Percentiles rank a stretch among this genome's conserved stretches.
Conservation (phyloP, 2,888 invertebrate genomes). For the Marasmarcha lunaedactyla region DNA sequence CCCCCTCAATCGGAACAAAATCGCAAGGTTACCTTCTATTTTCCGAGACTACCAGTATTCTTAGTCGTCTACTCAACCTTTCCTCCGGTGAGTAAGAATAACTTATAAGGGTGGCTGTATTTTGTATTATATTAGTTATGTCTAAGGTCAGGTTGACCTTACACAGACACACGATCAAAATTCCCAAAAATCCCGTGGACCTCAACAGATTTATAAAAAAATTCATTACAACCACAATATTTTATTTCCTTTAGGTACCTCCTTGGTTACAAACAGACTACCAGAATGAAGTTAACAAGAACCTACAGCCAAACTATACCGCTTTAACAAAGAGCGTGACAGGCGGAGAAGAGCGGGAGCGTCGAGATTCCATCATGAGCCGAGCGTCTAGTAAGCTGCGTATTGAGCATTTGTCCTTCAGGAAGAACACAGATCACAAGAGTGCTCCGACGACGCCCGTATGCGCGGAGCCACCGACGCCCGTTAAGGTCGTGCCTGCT, state of each 20-base stretch:
- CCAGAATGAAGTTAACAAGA: slow-evolving; percentile 61
- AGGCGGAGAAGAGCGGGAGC: slow-evolving; percentile 46
- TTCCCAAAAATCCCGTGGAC: too few relatives aligned
- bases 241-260: slow-evolving; percentile 70
- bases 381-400: slow-evolving; percentile 54
- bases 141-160: too few relatives aligned
- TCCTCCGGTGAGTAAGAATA: too few relatives aligned
- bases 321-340: slow-evolving; percentile 48
- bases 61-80: too few relatives aligned
- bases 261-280: slow-evolving; percentile 80
- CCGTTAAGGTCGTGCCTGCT: slow-evolving; percentile 28
- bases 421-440: slow-evolving; percentile 35
- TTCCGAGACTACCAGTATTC: too few relatives aligned
- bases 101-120: too few relatives aligned
- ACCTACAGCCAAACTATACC: slow-evolving; percentile 55
- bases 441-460: slow-evolving; percentile 45
- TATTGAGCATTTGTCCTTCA: slow-evolving; percentile 56
- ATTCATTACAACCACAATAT: background rate
- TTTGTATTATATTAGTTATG: too few relatives aligned
- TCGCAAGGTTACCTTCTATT: too few relatives aligned
- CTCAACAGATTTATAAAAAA: too few relatives aligned
- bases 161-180: too few relatives aligned
- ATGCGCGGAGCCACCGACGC: slow-evolving; percentile 18
- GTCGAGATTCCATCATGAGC: slow-evolving; percentile 58
- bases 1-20: too few relatives aligned